Conservation (phyloP, 2,888 invertebrate genomes). For the Acronicta aceris region DNA sequence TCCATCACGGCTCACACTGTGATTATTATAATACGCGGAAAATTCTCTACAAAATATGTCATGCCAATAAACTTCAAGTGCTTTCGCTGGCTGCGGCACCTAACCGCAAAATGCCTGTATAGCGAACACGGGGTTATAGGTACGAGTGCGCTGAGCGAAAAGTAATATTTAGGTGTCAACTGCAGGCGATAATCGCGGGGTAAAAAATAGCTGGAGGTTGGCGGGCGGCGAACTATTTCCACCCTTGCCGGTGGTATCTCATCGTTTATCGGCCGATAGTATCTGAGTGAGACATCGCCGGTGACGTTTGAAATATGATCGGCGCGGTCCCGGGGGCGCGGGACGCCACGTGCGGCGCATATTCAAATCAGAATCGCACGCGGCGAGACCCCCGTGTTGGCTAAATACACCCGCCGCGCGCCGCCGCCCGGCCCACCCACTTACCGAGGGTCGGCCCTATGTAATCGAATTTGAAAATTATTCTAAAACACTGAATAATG, state of each 20-base stretch:
- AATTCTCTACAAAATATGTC: constrained; percentile 73
- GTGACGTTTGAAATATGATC: constrained; percentile 90
- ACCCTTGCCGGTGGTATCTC: constrained; percentile 83
- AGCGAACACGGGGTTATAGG: constrained; percentile 65
- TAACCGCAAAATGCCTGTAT: constrained; percentile 80
- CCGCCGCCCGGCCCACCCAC: constrained; percentile 83
- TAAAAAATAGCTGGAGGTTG: constrained; percentile 83
- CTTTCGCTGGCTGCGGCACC: constrained; percentile 67
- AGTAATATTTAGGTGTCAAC: constrained; percentile 89
- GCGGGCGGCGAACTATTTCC: constrained; percentile 79
- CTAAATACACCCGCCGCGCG: constrained; percentile 87
- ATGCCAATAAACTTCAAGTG: constrained; percentile 81
- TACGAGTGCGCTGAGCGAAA: constrained; percentile 73
- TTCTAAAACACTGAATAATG: constrained; percentile 90
- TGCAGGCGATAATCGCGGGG: constrained; percentile 87
- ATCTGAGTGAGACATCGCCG: constrained; percentile 89
- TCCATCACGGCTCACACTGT: constrained; percentile 60
- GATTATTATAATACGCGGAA: constrained; percentile 64
- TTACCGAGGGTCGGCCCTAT: constrained; percentile 89
- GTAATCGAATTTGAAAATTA: constrained; percentile 90
- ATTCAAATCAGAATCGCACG: constrained; percentile 89
- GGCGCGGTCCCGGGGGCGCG: constrained; percentile 83
- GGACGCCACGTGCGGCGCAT: constrained; percentile 87
- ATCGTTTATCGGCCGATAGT: constrained; percentile 87
- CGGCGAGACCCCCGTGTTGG: constrained; percentile 88